phyloP scores from a whole-genome alignment of 2,113 vertebrate genomes.

The Hydrochoerus hydrochaeris region DNA sequence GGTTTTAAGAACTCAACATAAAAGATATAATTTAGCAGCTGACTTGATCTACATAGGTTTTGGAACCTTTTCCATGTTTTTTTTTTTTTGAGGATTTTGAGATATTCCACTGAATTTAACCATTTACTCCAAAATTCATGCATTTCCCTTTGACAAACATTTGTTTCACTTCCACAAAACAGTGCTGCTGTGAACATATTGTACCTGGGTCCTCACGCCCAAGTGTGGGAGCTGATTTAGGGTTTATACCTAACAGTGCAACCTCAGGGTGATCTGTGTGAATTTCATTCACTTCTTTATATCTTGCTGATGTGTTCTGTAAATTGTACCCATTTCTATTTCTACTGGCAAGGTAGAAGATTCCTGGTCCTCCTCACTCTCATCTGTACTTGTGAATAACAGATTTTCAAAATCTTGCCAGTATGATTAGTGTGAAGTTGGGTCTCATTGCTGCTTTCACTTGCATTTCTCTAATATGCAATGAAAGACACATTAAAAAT shows the following conservation, averaged over 20 bases:
- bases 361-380: background rate
- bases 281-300: background rate
- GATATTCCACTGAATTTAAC: background rate
- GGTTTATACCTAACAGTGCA: background rate
- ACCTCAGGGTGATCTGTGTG: background rate
- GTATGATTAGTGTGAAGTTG: background rate
- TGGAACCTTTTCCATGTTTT: background rate
- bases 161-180: background rate
- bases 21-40: conserved; percentile 13
- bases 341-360: background rate
- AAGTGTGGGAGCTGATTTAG: background rate
- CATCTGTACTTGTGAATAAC: background rate
- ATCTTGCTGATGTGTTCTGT: background rate
- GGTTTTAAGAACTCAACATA: background rate
- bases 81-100: background rate
- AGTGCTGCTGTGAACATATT: background rate
- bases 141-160: background rate
- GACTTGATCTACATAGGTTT: background rate
- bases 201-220: background rate
- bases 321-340: background rate
- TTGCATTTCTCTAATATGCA: conserved; percentile 12
- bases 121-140: background rate
- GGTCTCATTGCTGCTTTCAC: conserved; percentile 10
- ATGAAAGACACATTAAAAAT: background rate
- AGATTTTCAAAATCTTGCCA: background rate